phyloP scores from a whole-genome alignment of 1,140 invertebrate genomes.

The Drosophila ohnishii region DNA sequence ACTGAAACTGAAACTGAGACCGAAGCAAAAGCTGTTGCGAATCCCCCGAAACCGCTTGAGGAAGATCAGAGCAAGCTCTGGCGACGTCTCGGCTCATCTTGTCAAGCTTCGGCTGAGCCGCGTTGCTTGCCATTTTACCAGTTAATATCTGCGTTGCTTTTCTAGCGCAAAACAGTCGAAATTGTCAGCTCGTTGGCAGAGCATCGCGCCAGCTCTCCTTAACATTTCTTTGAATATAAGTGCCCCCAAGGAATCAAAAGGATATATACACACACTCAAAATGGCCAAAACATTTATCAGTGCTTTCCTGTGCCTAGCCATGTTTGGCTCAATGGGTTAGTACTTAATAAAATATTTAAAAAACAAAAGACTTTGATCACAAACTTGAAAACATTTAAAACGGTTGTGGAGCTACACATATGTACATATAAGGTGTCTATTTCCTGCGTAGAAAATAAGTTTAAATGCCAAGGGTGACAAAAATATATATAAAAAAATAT shows the following conservation, averaged over 20 bases:
- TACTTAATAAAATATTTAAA: conserved; percentile 35
- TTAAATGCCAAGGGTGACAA: conserved; percentile 2
- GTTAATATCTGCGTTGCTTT: conserved; percentile 71
- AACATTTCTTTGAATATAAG: conserved; percentile 21
- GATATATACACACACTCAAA: conserved; percentile 32
- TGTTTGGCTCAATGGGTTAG: conserved; percentile 81
- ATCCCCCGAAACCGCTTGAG: conserved; percentile 38
- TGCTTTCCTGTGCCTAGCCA: conserved; percentile 77
- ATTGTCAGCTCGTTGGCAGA: conserved; percentile 73
- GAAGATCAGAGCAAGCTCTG: conserved; percentile 57
- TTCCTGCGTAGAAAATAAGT: conserved; percentile 1
- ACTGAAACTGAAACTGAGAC: background rate
- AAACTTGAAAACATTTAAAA: conserved; percentile 52
- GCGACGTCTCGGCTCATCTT: conserved; percentile 41
- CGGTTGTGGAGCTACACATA: conserved; percentile 26
- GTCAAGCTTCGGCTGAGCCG: conserved; percentile 16
- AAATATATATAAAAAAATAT: no score
- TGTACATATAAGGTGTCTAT: background rate
- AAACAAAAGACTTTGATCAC: conserved; percentile 55
- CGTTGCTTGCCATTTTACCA: conserved; percentile 50
- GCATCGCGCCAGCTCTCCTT: conserved; percentile 62
- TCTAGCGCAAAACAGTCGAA: conserved; percentile 78
- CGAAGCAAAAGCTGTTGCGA: conserved; percentile 56
- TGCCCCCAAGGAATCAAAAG: conserved; percentile 47
- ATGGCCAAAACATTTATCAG: conserved; percentile 77